Base-by-base conservation (phyloP, 2,888 invertebrate genomes). In the Alviniconcha strummeri region DNA sequence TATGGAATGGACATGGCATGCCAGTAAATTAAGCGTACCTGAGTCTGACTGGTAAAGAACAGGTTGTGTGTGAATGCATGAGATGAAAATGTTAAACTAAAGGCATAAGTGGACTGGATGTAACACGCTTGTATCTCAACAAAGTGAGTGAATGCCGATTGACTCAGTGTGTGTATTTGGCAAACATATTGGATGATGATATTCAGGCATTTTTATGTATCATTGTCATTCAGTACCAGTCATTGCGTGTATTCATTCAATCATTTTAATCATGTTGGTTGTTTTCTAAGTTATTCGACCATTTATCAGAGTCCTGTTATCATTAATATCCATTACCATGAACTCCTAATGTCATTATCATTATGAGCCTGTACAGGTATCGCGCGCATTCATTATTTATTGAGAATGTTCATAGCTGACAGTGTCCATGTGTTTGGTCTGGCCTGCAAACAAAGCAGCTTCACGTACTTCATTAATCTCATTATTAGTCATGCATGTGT, bases 331-430 rank as follows among this genome's bases (percentile, higher is more conserved):
- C 56, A 19, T 56, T 17, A 9, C 13, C 56, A 77, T 19, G n/a
- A 13, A 8, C 15, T 13, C 7, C 13, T 72, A 5, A 11, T 72
- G 15, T 72, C 17, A 77, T 36, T 77, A 36, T 52, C n/a, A 52
- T 17, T 75, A 55, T 55, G 56, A n/a, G 57, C 56, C 78, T n/a
- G n/a, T 5, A 60, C 36, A 78, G n/a, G 78, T 57, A 52, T 64
- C 57, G 64, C 64, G 71, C 15, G n/a, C n/a, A 17, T 71, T 71
- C 19, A 71, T 71, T 60, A 60, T 78, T 78, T 57, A 78, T 78
- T 60, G 15, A 11, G 52, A 52, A 57, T 78, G 78, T 57, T 78
- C 64, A 57, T 64, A 15, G 57, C 36, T 15, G 9, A 11, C 5
- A 57, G 57, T 60, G 19, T 15, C 56, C 19, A 78, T 55, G 13